A percentile compares a stretch with the other conserved stretches of the same genome.
These are phyloP conservation scores for Mystacides longicornis DNA, from an alignment of 2,888 invertebrate genomes.

Conservation along the genomic window DNA sequence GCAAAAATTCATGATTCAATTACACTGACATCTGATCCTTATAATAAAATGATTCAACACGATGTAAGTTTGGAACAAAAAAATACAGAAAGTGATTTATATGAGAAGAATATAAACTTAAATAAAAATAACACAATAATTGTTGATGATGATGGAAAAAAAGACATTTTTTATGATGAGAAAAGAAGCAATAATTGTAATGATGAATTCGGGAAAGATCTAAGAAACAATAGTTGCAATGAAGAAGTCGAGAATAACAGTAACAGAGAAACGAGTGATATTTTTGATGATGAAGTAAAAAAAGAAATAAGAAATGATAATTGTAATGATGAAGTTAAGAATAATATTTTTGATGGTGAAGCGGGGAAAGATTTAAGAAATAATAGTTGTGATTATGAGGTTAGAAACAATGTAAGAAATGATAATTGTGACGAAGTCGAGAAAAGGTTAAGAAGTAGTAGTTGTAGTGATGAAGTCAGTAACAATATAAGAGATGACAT, in stretches of 20 bases:
- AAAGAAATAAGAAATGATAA: background rate
- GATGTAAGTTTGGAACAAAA: too few relatives aligned
- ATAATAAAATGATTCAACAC: too few relatives aligned
- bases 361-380: background rate
- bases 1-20: too few relatives aligned
- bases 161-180: too few relatives aligned
- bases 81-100: too few relatives aligned
- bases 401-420: background rate
- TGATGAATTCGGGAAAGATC: too few relatives aligned
- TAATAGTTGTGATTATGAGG: background rate
- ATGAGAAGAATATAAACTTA: too few relatives aligned
- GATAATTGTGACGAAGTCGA: background rate
- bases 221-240: too few relatives aligned
- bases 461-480: background rate
- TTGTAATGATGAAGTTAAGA: background rate
- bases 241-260: background rate
- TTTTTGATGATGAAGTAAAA: background rate
- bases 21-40: too few relatives aligned
- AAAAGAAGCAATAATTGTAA: too few relatives aligned
- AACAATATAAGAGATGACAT: background rate
- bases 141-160: too few relatives aligned
- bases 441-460: background rate
- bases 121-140: too few relatives aligned
- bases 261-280: background rate
- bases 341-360: background rate